Evolutionary conservation across 2,888 invertebrate species (phyloP).

Genomic region (Scaptomyza caliginosa): DNA sequence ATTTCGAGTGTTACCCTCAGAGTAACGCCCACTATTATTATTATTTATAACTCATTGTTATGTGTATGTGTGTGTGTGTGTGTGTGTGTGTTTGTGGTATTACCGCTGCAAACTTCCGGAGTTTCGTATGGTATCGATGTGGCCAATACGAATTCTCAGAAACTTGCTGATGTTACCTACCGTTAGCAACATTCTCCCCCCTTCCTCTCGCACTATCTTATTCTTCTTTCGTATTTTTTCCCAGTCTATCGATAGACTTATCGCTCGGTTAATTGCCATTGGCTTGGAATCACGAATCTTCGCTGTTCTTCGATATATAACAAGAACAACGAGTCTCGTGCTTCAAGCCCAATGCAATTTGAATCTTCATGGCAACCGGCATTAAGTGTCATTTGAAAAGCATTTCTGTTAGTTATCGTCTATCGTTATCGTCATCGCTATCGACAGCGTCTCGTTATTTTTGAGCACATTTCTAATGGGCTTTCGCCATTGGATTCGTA

Average conservation of each 20-base stretch:
- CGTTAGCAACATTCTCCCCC: background rate
- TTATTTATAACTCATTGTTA: conserved; percentile 36
- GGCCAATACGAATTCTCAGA: conserved; percentile 37
- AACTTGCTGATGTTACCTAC: conserved; percentile 33
- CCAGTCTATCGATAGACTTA: conserved; percentile 11
- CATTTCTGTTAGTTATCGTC: background rate
- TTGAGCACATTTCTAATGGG: conserved; percentile 53
- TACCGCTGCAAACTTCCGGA: conserved; percentile 32
- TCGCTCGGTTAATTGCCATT: conserved; percentile 20
- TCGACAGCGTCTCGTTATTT: conserved; percentile 40
- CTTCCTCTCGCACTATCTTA: too few relatives aligned
- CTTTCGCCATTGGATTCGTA: conserved; percentile 56
- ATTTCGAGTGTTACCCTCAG: background rate
- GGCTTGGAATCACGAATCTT: conserved; percentile 52
- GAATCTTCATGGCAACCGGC: too few relatives aligned
- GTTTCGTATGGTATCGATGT: conserved; percentile 27
- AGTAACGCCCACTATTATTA: conserved; percentile 25
- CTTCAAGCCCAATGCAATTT: conserved; percentile 35
- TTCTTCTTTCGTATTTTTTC: too few relatives aligned
- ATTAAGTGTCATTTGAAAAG: too few relatives aligned
- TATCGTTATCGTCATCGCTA: conserved; percentile 2
- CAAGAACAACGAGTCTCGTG: conserved; percentile 46
- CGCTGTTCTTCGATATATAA: conserved; percentile 34
- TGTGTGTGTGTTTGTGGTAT: conserved; percentile 9
- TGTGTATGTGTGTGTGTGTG: background rate